Evolutionary conservation across 2,888 invertebrate genomes (phyloP), one percentile per base, ranked within the genome.

Genomic region (Halictus quadricinctus): DNA sequence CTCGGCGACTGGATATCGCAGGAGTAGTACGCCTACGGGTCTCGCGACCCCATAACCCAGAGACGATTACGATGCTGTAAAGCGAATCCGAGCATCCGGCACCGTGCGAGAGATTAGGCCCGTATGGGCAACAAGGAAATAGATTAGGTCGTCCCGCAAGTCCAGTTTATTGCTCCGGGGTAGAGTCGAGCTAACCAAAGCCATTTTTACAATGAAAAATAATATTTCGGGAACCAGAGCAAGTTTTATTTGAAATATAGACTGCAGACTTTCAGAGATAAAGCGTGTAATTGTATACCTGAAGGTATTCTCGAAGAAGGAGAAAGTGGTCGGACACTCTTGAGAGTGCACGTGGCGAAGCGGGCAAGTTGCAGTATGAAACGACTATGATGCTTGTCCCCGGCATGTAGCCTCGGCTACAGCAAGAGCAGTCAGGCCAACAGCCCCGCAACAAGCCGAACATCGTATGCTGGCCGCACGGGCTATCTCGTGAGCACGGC

Each of bases 1-100:
- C 84, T 15, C 48, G 70, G 72, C 74, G 77, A 70, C 72, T 80
- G 75, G 74, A 58, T 84, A 75, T 81, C 79, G 69, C 41, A 36
- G 84, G 25, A 82, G 72, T 83, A 80, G 43, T 72, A 77, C 36
- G 21, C 66, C 66, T 29, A 15, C 29, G 64, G 29, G 7, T n/a
- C 29, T 29, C 12, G 15, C 29, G 7, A 7, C 29, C 2, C 64
- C 29, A 15, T 29, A 15, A 64, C 64, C 64, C 10, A 25, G 15
- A 64, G 7, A 64, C 29, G 7, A 29, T 29, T 60, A 25, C 60
- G 13, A 60, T 6, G 6, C 60, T 60, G 60, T 25, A 25, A 25
- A 10, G 12, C 13, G n/a, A 25, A 60, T 4, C 21, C 12, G 15
- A 58, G 60, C 60, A n/a, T 60, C 25, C 25, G 60, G 25, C 12